Evolutionary conservation across 2,113 vertebrate species (phyloP).

Genomic region (Pituophis catenifer): DNA sequence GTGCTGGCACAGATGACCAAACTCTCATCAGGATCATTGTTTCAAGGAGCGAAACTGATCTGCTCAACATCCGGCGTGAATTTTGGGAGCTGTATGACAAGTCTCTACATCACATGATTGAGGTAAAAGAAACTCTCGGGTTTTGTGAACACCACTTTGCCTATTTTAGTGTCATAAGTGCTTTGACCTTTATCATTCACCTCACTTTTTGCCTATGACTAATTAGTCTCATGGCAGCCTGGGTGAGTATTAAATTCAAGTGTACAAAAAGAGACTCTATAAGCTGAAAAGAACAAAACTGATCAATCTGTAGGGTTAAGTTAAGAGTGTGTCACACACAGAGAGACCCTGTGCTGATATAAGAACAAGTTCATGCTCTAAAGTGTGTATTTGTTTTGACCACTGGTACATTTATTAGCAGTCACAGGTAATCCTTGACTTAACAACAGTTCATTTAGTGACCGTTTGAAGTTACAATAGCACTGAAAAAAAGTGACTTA

Average conservation of each 20-base stretch:
- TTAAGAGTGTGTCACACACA: neutral
- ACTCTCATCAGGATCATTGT: conserved; percentile 93
- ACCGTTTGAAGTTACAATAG: neutral
- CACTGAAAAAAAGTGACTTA: neutral
- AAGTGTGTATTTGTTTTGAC: neutral
- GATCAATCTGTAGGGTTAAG: neutral
- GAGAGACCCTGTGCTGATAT: neutral
- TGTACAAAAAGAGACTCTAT: neutral
- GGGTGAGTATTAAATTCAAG: neutral
- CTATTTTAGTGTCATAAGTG: neutral
- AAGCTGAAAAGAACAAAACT: neutral
- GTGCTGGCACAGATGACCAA: conserved; percentile 90
- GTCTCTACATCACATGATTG: conserved; percentile 88
- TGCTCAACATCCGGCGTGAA: conserved; percentile 89
- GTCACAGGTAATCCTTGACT: neutral
- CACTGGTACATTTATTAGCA: neutral
- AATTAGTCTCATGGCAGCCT: neutral
- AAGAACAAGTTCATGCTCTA: neutral
- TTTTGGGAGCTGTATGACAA: conserved; percentile 88
- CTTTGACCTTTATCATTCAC: neutral
- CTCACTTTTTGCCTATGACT: neutral
- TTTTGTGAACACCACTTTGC: neutral
- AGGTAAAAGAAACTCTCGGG: conserved; percentile 71
- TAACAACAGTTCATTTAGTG: neutral
- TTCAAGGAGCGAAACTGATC: conserved; percentile 88